Base-by-base conservation (phyloP, 2,888 invertebrate species). In the Heliconius charithonia region DNA sequence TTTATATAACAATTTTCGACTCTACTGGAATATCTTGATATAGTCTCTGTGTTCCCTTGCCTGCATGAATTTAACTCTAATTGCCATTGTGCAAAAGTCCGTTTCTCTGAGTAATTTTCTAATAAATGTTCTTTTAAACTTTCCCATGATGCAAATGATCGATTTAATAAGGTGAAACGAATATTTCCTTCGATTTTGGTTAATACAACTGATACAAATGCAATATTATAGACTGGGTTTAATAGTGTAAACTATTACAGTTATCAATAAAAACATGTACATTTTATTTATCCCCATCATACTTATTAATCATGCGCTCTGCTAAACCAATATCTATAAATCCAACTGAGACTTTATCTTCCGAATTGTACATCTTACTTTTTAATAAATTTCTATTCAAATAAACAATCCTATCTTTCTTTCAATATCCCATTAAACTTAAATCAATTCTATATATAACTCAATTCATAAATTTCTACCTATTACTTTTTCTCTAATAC, bases 41-140 rank as follows among this genome's bases (percentile, higher is more conserved):
- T 71, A 1, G 71, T 4, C 75, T 82, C 79, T 27, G 78, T 80
- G 4, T 74, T 66, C 29, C 32, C 25, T 76, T 82, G 78, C 62
- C 62, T 79, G 74, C 80, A 79, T 12, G 80, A 80, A 75, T 82
- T 82, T 70, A 82, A 66, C 71, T 82, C 80, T 59, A 80, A 63
- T 67, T 81, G 80, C 78, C 78, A 76, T 56, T 79, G 76, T 10
- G 72, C 79, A 66, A 79, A 79, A n/a, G 79, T 79, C 16, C 79
- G n/a, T 75, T 76, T 76, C 67, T 79, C 76, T 1, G 76, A 79
- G 51, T 79, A 79, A 29, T 75, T 79, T 66, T 79, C 79, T 66
- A 79, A 37, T 56, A 79, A 66, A 66, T 79, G 32, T n/a, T 59
- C 37, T 41, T 41, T 41, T 41, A 41, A 41, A 41, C 9, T 41